phyloP scores from a whole-genome alignment of 2,113 vertebrate species.

The Bubo bubo region DNA sequence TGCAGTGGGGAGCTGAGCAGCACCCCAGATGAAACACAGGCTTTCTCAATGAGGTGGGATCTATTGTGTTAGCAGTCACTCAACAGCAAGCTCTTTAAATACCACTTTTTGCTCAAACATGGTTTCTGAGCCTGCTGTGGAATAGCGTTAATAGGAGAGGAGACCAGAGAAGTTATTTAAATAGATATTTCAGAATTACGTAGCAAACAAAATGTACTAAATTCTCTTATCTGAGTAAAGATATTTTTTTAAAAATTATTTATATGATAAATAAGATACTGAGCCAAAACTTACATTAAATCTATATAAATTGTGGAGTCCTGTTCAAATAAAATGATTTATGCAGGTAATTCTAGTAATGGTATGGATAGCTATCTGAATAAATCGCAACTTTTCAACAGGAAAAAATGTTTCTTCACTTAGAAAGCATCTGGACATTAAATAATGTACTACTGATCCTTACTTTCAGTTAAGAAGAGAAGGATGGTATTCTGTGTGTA shows the following conservation, averaged over 20 bases:
- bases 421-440: not conserved
- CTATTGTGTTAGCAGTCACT: not conserved
- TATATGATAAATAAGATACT: not conserved
- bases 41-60: not conserved
- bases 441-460: not conserved
- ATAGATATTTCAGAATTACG: not conserved
- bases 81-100: not conserved
- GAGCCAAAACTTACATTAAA: not conserved
- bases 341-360: not conserved
- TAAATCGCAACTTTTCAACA: not conserved
- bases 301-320: not conserved
- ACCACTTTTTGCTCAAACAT: not conserved
- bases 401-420: not conserved
- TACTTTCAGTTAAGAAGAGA: not conserved
- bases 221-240: not conserved
- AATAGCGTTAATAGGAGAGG: not conserved
- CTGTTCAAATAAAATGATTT: not conserved
- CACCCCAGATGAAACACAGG: not conserved
- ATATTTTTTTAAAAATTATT: not conserved
- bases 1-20: not conserved
- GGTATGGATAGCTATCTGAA: not conserved
- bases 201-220: not conserved
- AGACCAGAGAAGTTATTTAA: not conserved
- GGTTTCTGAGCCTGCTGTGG: not conserved
- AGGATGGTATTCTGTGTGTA: not conserved